A percentile compares a stretch with the other conserved stretches of the same genome.
phyloP scores from a whole-genome alignment of 2,888 invertebrate species.

The Pollenia angustigena region DNA sequence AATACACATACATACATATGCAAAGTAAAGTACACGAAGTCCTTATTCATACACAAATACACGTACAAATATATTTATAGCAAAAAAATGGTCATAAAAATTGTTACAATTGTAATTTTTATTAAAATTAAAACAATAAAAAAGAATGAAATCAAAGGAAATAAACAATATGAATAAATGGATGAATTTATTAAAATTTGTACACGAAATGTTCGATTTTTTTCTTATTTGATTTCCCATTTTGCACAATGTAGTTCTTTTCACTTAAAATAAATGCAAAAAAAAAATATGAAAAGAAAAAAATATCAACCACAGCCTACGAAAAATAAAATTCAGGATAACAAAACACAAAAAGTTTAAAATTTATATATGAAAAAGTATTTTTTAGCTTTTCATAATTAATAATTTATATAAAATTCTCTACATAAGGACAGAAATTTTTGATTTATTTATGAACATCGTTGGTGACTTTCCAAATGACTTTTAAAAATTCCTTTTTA shows the following conservation, averaged over 20 bases:
- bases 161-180: slow-evolving; percentile 32
- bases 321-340: background rate
- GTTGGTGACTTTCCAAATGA: background rate
- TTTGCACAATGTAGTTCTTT: slow-evolving; percentile 8
- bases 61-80: background rate
- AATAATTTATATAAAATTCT: slow-evolving; percentile 21
- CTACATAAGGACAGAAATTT: background rate
- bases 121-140: slow-evolving; percentile 16
- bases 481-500: background rate
- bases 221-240: background rate
- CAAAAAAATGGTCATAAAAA: slow-evolving; percentile 45
- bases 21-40: background rate
- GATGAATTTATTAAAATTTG: background rate
- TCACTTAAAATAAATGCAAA: slow-evolving; percentile 1
- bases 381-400: background rate
- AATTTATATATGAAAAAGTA: background rate
- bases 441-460: background rate
- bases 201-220: background rate
- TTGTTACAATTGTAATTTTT: slow-evolving; percentile 36
- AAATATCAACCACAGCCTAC: background rate
- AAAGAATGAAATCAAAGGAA: slow-evolving; percentile 24
- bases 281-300: background rate
- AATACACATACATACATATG: background rate
- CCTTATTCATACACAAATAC: background rate
- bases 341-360: background rate